Base-by-base conservation (phyloP, 2,113 vertebrate species). In the Sturnira hondurensis region DNA sequence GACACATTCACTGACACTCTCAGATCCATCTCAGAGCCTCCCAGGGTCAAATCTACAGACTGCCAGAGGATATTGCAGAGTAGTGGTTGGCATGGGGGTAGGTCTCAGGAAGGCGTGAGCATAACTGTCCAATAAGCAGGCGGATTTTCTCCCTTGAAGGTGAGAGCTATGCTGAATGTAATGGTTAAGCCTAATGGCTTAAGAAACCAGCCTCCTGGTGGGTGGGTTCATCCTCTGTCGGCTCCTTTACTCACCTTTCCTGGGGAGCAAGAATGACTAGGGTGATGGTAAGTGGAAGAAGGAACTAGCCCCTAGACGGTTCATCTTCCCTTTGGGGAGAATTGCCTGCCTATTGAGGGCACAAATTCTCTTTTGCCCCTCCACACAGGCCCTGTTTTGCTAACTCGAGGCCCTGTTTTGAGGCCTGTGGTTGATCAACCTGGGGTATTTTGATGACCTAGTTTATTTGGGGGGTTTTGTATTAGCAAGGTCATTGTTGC, bases 341-440 rank as follows among this genome's bases (percentile, higher is more conserved):
- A 43, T n/a, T 28, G 15, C 5, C 28, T 84, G 28, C 28, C 20
- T 38, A 6, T 26, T 6, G 33, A 87, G 45, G 78, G 31, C 19
- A 8, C 5, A 11, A 2, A 1, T 65, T 61, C 43, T 26, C 17
- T 50, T 73, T 78, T 73, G 70, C 8, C 5, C 50, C 36, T 70
- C 45, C 0, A 2, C 8, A 17, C 4, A 56, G 2, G 7, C 7
- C 16, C 1, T 45, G 12, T 36, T 65, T 68, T 45, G 31, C 13
- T 56, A 63, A 41, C 36, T 13, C 38, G n/a, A 70, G 36, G n/a
- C 14, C 52, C 61, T 86, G 16, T 63, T 47, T 43, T 36, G 73
- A 50, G 7, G 38, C 5, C 61, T 41, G 16, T 33, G 22, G 36
- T 61, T 63, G 68, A 54, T 14, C 26, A 22, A 3, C 22, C 3